A percentile compares a stretch with the other conserved stretches of the same genome.
These are phyloP conservation scores for Smittia aterrima DNA, from an alignment of 2,888 invertebrate species.

Conservation along the genomic window DNA sequence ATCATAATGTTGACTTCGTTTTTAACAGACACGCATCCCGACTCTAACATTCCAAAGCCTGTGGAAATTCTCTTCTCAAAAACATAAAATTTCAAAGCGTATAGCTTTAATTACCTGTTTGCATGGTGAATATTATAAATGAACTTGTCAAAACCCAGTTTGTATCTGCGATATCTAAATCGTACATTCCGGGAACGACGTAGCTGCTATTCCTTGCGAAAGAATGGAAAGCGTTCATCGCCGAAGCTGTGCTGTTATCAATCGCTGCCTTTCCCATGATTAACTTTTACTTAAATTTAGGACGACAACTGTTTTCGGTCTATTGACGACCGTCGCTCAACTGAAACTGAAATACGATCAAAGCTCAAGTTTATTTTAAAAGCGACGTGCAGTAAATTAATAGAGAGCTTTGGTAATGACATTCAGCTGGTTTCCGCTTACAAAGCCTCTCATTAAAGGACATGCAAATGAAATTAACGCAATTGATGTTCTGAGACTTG, in stretches of 20 bases:
- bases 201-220: conserved; percentile 51
- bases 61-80: background rate
- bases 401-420: background rate
- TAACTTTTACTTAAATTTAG: background rate
- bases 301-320: background rate
- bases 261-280: background rate
- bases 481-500: background rate
- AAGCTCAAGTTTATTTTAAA: background rate
- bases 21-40: conserved; percentile 87
- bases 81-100: background rate
- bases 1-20: conserved; percentile 98
- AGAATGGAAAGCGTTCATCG: conserved; percentile 50
- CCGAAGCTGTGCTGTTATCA: conserved; percentile 48
- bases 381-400: background rate
- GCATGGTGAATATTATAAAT: conserved; percentile 92
- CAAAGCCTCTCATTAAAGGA: conserved; percentile 3
- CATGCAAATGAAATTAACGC: conserved; percentile 27
- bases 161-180: conserved; percentile 74
- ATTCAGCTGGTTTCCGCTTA: background rate
- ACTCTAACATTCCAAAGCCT: conserved; percentile 93
- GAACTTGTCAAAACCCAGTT: conserved; percentile 87
- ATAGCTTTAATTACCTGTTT: conserved; percentile 66
- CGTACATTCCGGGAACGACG: conserved; percentile 60
- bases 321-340: background rate
- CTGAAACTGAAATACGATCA: background rate